These are phyloP conservation scores for Myanophis thanlyinensis DNA, from an alignment of 2,113 vertebrate species.

Conservation along the genomic window DNA sequence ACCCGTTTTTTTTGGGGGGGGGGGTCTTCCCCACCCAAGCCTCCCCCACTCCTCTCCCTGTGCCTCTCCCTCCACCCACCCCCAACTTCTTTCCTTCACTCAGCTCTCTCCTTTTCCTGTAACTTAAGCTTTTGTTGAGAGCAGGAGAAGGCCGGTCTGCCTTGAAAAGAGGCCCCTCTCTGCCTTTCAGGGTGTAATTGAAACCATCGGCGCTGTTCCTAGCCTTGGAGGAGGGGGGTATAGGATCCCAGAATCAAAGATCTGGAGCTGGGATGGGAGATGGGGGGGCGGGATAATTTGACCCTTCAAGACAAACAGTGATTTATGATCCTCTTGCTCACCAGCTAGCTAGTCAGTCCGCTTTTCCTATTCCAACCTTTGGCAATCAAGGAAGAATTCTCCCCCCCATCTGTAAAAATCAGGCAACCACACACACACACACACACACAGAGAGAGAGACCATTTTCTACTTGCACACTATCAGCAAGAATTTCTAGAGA, in stretches of 20 bases:
- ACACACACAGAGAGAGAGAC: neutral
- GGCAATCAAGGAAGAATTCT: neutral
- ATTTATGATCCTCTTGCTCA: constrained; percentile 46
- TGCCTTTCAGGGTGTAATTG: constrained; percentile 77
- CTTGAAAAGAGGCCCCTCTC: constrained; percentile 72
- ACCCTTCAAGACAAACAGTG: constrained; percentile 58
- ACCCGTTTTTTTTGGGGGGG: neutral
- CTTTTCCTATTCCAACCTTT: constrained; percentile 25
- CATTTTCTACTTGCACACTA: neutral
- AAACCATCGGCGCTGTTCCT: constrained; percentile 68
- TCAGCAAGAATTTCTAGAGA: neutral
- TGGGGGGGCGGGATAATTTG: constrained; percentile 40
- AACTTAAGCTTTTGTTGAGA: constrained; percentile 75
- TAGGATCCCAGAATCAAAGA: constrained; percentile 67
- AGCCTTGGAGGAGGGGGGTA: constrained; percentile 50
- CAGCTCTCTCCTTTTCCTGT: constrained; percentile 69
- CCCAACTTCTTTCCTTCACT: constrained; percentile 45
- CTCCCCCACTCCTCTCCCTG: neutral
- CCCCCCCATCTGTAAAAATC: neutral
- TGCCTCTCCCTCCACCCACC: neutral
- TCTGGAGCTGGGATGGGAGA: neutral
- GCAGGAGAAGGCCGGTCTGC: constrained; percentile 64
- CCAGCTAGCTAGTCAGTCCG: neutral
- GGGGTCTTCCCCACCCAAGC: neutral
- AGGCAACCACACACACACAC: neutral